phyloP scores from a whole-genome alignment of 2,888 invertebrate species.

The Aproaerema taeniolella region DNA sequence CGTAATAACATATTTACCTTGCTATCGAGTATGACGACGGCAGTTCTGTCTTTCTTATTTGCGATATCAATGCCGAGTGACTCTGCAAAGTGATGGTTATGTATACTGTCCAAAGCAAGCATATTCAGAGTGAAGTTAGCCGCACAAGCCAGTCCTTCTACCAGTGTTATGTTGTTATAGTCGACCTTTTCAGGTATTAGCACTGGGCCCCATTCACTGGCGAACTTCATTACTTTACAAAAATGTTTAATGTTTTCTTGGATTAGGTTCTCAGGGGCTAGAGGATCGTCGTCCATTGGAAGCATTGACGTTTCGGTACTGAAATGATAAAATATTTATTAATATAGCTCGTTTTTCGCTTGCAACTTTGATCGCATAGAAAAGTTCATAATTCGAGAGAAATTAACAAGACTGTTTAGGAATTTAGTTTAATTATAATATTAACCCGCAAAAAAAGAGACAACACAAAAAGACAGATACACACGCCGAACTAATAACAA shows the following conservation, averaged over 20 bases:
- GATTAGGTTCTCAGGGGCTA: conserved; percentile 72
- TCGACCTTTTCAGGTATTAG: conserved; percentile 40
- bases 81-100: conserved; percentile 85
- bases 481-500: too few relatives aligned
- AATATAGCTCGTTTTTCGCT: too few relatives aligned
- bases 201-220: conserved; percentile 50
- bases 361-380: too few relatives aligned
- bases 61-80: conserved; percentile 83
- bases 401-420: too few relatives aligned
- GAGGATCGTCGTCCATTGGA: conserved; percentile 64
- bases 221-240: conserved; percentile 57
- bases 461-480: too few relatives aligned
- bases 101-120: conserved; percentile 84
- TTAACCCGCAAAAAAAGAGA: too few relatives aligned
- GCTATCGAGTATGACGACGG: conserved; percentile 83
- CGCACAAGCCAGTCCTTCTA: conserved; percentile 68
- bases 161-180: conserved; percentile 36
- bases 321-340: too few relatives aligned
- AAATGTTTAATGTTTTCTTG: conserved; percentile 53
- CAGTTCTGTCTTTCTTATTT: conserved; percentile 78
- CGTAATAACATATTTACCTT: too few relatives aligned
- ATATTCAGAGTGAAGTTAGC: conserved; percentile 53
- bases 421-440: too few relatives aligned
- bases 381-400: too few relatives aligned
- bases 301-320: conserved; percentile 66